Evolutionary conservation across 2,797 vertebrate species (phyloP).

Genomic region (Argyrosomus regius): DNA sequence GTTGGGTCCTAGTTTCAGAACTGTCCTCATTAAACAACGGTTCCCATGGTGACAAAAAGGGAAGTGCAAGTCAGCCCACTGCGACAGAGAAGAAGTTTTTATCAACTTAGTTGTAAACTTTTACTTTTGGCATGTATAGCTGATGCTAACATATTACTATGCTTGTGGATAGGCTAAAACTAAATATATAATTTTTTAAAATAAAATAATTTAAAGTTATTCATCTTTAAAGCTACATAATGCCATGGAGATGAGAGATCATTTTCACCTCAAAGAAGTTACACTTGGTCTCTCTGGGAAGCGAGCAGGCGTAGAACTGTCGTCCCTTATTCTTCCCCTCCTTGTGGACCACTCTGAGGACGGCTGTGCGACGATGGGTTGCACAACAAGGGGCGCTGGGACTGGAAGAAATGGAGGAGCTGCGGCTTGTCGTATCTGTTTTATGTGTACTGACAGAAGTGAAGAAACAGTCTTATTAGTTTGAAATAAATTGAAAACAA

Average conservation of each 20-base stretch:
- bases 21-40: conserved; percentile 90
- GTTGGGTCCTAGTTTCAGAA: conserved; percentile 94
- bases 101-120: conserved; percentile 31
- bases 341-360: conserved; percentile 91
- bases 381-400: conserved; percentile 83
- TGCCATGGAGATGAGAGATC: not conserved
- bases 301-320: conserved; percentile 91
- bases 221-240: not conserved
- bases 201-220: not conserved
- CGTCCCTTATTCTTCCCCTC: conserved; percentile 93
- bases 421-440: conserved; percentile 49
- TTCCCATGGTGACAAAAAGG: conserved; percentile 92
- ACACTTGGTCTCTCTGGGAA: conserved; percentile 87
- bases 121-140: conserved; percentile 9
- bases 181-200: not conserved
- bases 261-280: conserved; percentile 91
- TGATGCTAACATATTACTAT: not conserved
- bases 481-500: conserved; percentile 54
- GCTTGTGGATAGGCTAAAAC: conserved; percentile 2
- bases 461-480: conserved; percentile 69
- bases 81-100: conserved; percentile 45
- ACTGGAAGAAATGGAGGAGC: conserved; percentile 36
- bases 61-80: conserved; percentile 96
- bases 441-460: conserved; percentile 78
- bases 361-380: conserved; percentile 84